phyloP scores from a whole-genome alignment of 1,140 invertebrate species.

The Nebria ingens region DNA sequence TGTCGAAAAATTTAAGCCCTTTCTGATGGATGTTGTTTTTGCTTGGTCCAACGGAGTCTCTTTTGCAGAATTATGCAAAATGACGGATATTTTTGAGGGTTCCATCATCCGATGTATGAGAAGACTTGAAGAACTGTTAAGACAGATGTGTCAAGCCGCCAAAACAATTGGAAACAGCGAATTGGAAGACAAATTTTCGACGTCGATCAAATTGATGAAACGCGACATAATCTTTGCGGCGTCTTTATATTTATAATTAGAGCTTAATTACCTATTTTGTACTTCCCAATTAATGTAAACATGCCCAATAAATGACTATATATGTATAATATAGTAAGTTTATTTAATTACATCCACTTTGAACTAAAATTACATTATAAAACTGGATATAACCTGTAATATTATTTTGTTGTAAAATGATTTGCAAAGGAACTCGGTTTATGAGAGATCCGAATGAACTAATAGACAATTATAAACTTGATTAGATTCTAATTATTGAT shows the following conservation, averaged over 20 bases:
- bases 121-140: constrained; percentile 86
- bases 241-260: constrained; percentile 83
- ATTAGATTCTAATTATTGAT: too few relatives aligned
- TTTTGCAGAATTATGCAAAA: constrained; percentile 91
- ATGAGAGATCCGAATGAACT: too few relatives aligned
- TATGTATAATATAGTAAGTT: too few relatives aligned
- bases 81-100: constrained; percentile 98
- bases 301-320: too few relatives aligned
- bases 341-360: too few relatives aligned
- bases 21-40: constrained; percentile 95
- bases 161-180: constrained; percentile 96
- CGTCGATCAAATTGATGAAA: constrained; percentile 87
- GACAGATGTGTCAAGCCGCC: constrained; percentile 91
- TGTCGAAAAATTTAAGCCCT: constrained; percentile 87
- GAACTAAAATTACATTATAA: too few relatives aligned
- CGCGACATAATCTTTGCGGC: constrained; percentile 98
- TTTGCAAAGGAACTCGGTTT: too few relatives aligned
- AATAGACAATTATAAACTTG: too few relatives aligned
- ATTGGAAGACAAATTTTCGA: constrained; percentile 92
- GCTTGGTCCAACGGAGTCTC: constrained; percentile 89
- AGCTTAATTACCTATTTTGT: too few relatives aligned
- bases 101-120: constrained; percentile 97
- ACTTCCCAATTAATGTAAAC: too few relatives aligned
- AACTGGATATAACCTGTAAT: too few relatives aligned
- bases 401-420: too few relatives aligned